Evolutionary conservation across 1,140 invertebrate species (phyloP).

Genomic region (Battus philenor): DNA sequence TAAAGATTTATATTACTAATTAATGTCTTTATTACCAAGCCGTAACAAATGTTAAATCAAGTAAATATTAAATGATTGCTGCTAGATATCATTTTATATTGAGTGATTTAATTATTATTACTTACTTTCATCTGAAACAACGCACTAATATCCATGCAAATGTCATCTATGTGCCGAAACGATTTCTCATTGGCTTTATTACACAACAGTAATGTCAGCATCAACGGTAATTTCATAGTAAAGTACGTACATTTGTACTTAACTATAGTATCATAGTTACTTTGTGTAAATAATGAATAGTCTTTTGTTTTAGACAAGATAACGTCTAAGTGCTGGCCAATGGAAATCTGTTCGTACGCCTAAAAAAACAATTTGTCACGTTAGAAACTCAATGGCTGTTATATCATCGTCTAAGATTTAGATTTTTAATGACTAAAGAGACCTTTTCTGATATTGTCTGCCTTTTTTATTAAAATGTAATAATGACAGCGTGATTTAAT

Average conservation of each 20-base stretch:
- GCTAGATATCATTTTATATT: too few species aligned
- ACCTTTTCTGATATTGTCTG: too few species aligned
- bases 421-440: too few species aligned
- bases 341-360: constrained; percentile 1
- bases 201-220: not conserved
- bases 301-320: constrained; percentile 2
- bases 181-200: not conserved
- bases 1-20: too few species aligned
- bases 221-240: constrained; percentile 3
- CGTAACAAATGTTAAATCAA: too few species aligned
- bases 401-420: too few species aligned
- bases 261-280: constrained; percentile 4
- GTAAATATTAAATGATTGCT: too few species aligned
- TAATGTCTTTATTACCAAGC: too few species aligned
- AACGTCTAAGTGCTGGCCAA: constrained; percentile 10
- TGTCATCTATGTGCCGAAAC: not conserved
- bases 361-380: constrained; percentile 2
- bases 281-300: constrained; percentile 56
- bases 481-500: too few species aligned
- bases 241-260: constrained; percentile 10
- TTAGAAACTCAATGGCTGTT: too few species aligned
- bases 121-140: not conserved
- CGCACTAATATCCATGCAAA: not conserved
- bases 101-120: too few species aligned
- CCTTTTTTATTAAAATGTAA: too few species aligned